Conservation (phyloP, 1,140 invertebrate species). For the Euglossa dilemma region DNA sequence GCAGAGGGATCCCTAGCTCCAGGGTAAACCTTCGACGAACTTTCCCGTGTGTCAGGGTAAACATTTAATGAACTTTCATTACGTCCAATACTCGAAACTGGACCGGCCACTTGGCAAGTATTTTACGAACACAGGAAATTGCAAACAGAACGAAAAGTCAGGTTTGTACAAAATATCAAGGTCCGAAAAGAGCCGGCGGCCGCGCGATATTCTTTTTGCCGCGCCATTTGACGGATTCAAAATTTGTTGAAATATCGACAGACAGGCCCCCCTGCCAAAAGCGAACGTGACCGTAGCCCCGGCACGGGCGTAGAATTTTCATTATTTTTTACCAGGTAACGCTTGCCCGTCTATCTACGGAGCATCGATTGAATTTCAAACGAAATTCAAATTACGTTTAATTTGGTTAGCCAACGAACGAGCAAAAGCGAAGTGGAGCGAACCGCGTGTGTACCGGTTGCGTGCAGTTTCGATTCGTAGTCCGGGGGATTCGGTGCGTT, state of each 20-base stretch:
- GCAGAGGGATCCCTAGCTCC: no score
- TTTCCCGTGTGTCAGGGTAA: no score
- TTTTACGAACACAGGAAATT: neutral
- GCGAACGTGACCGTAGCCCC: conserved; percentile 38
- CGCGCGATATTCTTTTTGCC: neutral
- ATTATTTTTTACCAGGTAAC: conserved; percentile 66
- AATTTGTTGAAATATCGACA: conserved; percentile 52
- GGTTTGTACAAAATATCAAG: neutral
- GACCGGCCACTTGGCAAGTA: neutral
- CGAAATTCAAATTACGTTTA: conserved; percentile 78
- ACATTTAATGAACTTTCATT: neutral
- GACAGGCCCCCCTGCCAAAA: conserved; percentile 3
- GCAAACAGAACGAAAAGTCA: neutral
- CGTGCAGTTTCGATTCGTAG: conserved; percentile 51
- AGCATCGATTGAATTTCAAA: conserved; percentile 78
- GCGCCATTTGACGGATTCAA: conserved; percentile 1
- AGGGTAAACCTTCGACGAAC: no score
- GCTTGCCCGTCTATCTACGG: conserved; percentile 22
- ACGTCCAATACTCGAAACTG: neutral
- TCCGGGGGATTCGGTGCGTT: conserved; percentile 49
- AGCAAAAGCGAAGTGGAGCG: conserved; percentile 2
- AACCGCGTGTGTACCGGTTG: conserved; percentile 38
- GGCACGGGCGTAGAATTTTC: conserved; percentile 56
- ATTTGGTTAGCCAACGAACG: conserved; percentile 73
- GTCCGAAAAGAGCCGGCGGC: neutral